phyloP scores from a whole-genome alignment of 2,888 invertebrate genomes.

The Callimorpha dominula region DNA sequence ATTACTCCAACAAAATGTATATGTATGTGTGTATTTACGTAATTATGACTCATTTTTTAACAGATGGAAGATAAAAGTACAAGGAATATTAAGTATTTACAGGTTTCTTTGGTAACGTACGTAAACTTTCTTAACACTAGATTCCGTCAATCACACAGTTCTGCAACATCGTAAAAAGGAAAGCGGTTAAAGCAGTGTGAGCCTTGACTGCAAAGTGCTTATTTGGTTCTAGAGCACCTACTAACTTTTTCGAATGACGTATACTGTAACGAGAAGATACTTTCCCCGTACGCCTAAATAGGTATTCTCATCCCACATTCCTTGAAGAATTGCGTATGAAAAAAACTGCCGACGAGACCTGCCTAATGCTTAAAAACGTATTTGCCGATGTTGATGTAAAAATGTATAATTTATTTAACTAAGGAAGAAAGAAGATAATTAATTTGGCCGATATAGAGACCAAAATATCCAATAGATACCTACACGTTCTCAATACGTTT shows the following conservation, averaged over 20 bases:
- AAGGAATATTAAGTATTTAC: neutral
- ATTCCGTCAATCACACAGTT: neutral
- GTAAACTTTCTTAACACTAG: neutral
- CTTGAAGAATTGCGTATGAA: too few relatives aligned
- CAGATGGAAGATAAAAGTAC: neutral
- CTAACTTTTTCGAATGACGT: neutral
- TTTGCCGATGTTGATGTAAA: neutral
- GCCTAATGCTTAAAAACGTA: neutral
- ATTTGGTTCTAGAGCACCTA: neutral
- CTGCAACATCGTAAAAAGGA: neutral
- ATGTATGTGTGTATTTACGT: neutral
- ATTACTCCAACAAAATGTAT: neutral
- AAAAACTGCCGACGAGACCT: too few relatives aligned
- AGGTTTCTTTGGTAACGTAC: neutral
- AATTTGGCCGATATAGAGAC: neutral
- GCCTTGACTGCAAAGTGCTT: neutral
- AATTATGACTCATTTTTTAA: neutral
- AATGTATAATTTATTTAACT: neutral
- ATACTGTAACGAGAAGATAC: neutral
- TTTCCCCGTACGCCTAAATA: neutral
- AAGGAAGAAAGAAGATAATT: neutral
- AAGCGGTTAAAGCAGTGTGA: neutral
- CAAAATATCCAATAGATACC: neutral
- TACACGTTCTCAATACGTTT: neutral
- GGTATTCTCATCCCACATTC: too few relatives aligned